phyloP scores from a whole-genome alignment of 2,797 vertebrate genomes.

The Limosa lapponica region DNA sequence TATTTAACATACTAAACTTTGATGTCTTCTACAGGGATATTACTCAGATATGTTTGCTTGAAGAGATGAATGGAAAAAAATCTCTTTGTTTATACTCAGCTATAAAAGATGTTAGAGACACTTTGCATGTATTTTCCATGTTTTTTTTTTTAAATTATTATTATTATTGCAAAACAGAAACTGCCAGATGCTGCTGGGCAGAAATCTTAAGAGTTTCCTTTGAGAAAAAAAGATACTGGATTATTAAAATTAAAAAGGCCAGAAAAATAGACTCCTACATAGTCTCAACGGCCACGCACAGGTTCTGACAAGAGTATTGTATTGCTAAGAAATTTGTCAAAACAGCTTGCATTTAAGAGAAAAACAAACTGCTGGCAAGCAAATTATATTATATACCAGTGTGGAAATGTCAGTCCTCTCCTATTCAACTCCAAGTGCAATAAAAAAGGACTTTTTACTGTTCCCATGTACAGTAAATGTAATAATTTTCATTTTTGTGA shows the following conservation, averaged over 20 bases:
- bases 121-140: slow-evolving; percentile 55
- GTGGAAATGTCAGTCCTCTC: slow-evolving; percentile 40
- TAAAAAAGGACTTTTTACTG: slow-evolving; percentile 49
- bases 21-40: slow-evolving; percentile 69
- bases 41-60: slow-evolving; percentile 49
- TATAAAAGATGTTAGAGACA: slow-evolving; percentile 55
- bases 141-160: not conserved
- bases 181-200: slow-evolving; percentile 47
- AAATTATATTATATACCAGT: slow-evolving; percentile 24
- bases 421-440: not conserved
- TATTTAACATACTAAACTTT: slow-evolving; percentile 72
- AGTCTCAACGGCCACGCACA: slow-evolving; percentile 9
- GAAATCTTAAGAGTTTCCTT: slow-evolving; percentile 40
- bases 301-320: slow-evolving; percentile 28
- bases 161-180: slow-evolving; percentile 65
- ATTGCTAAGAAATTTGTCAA: slow-evolving; percentile 49
- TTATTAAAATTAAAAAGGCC: slow-evolving; percentile 33
- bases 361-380: slow-evolving; percentile 49
- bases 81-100: slow-evolving; percentile 64
- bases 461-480: slow-evolving; percentile 56
- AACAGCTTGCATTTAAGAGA: slow-evolving; percentile 15
- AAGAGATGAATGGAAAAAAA: slow-evolving; percentile 55
- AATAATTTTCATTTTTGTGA: slow-evolving; percentile 58
- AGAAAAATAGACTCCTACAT: slow-evolving; percentile 1
- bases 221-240: slow-evolving; percentile 14